Conservation (phyloP, 2,888 invertebrate genomes). For the Stratiomys singularior region DNA sequence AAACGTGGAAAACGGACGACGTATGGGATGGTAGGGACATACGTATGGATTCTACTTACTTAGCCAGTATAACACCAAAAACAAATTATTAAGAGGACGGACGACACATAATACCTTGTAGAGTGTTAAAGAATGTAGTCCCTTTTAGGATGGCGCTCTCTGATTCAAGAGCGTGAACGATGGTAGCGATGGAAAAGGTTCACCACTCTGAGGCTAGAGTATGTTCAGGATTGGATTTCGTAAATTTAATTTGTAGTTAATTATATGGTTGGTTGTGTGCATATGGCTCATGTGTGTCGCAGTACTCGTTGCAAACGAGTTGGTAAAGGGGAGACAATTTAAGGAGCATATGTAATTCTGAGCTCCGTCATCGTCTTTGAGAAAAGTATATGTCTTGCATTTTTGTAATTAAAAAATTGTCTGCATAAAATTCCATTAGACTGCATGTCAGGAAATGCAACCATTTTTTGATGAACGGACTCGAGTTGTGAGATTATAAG, state of each 20-base stretch:
- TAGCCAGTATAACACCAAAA: not conserved
- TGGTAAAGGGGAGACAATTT: too few relatives aligned
- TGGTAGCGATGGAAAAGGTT: not conserved
- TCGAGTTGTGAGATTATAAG: too few relatives aligned
- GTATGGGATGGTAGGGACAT: not conserved
- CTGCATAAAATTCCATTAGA: too few relatives aligned
- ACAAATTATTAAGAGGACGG: slow-evolving; percentile 41
- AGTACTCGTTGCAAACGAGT: too few relatives aligned
- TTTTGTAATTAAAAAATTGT: too few relatives aligned
- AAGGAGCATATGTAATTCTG: too few relatives aligned
- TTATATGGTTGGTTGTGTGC: slow-evolving; percentile 23
- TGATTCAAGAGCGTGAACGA: not conserved
- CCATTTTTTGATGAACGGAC: too few relatives aligned
- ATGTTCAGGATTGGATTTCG: slow-evolving; percentile 39
- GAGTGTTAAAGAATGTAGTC: slow-evolving; percentile 24
- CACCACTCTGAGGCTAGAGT: not conserved
- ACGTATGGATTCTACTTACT: not conserved
- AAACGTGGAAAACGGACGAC: slow-evolving; percentile 23
- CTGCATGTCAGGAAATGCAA: too few relatives aligned
- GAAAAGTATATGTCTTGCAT: too few relatives aligned
- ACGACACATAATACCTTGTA: slow-evolving; percentile 39
- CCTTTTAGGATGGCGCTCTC: not conserved
- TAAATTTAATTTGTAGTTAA: slow-evolving; percentile 44
- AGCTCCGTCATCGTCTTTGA: too few relatives aligned
- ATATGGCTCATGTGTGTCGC: too few relatives aligned